phyloP scores from a whole-genome alignment of 2,888 invertebrate species.

The Torymus texanus region DNA sequence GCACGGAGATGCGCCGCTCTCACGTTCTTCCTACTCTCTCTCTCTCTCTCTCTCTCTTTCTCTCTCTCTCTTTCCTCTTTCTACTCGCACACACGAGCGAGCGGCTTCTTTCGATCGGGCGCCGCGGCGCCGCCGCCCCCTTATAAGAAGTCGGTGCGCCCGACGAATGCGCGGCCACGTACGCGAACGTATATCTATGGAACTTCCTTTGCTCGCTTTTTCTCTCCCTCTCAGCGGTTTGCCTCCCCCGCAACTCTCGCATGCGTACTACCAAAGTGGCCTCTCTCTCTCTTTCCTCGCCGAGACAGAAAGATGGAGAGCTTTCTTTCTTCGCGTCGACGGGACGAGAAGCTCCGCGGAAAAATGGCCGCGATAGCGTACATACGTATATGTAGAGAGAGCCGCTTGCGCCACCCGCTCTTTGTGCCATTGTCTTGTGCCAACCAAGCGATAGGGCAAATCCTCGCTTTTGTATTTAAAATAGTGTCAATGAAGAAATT shows the following conservation, averaged over 20 bases:
- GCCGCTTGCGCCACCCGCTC: not conserved
- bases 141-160: conserved; percentile 19
- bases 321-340: conserved; percentile 18
- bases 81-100: not conserved
- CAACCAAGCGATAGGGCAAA: too few relatives aligned
- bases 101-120: conserved; percentile 39
- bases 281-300: not conserved
- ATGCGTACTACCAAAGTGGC: conserved; percentile 23
- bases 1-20: conserved; percentile 43
- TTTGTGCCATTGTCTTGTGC: not conserved
- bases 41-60: conserved; percentile 12
- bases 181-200: conserved; percentile 43
- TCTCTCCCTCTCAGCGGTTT: not conserved
- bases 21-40: conserved; percentile 59
- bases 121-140: conserved; percentile 29
- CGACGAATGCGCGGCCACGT: conserved; percentile 57
- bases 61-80: conserved; percentile 12
- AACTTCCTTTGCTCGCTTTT: conserved; percentile 15
- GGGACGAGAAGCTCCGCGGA: not conserved
- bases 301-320: not conserved
- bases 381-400: not conserved
- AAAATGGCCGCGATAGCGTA: conserved; percentile 42
- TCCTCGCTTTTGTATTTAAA: too few relatives aligned
- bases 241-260: not conserved
- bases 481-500: too few relatives aligned